phyloP scores from a whole-genome alignment of 2,797 vertebrate species.

The Rhincodon typus region DNA sequence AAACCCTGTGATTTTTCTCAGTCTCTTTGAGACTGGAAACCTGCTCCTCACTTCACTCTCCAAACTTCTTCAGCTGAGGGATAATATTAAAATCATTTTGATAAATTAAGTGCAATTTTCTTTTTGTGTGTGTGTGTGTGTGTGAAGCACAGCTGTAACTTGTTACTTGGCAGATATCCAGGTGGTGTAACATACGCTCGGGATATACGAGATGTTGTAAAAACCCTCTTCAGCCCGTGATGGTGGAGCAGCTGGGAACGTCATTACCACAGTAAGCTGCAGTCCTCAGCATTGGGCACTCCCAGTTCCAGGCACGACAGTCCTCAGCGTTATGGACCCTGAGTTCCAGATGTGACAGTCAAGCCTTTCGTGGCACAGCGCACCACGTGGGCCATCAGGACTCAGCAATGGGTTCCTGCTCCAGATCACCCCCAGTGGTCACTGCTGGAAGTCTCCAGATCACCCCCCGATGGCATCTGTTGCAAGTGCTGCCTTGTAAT shows the following conservation, averaged over 20 bases:
- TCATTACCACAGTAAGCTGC: neutral
- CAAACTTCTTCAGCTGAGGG: neutral
- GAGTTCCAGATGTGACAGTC: neutral
- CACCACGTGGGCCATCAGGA: neutral
- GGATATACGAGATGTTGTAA: slow-evolving; percentile 23
- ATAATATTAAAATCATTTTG: slow-evolving; percentile 32
- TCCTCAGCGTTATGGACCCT: no score
- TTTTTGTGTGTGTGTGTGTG: neutral
- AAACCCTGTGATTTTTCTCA: neutral
- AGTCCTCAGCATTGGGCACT: neutral
- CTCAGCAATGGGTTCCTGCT: neutral
- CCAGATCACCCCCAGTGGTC: neutral
- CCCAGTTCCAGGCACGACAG: neutral
- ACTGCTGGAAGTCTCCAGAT: neutral
- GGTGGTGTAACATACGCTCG: neutral
- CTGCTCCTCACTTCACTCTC: neutral
- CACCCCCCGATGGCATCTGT: neutral
- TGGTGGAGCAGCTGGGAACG: slow-evolving; percentile 15
- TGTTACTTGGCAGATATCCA: neutral
- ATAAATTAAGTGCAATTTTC: slow-evolving; percentile 28
- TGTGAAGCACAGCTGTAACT: slow-evolving; percentile 26
- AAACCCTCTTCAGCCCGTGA: neutral
- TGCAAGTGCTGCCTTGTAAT: neutral
- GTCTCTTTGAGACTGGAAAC: neutral
- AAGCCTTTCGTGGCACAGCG: neutral